phyloP scores from a whole-genome alignment of 2,113 vertebrate genomes.

The Lipotes vexillifer region DNA sequence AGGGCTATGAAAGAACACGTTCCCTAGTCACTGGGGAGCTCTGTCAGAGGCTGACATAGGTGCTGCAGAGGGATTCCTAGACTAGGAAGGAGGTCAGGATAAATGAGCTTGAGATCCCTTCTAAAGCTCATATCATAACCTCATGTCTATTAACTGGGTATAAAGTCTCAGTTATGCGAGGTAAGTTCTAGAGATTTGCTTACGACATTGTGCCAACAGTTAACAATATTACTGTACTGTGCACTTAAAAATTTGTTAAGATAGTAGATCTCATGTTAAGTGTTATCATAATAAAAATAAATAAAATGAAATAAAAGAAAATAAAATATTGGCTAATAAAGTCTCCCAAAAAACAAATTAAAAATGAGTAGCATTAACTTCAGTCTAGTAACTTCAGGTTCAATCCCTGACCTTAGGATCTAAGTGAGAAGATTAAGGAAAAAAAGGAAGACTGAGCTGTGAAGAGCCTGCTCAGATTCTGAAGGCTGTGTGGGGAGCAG shows the following conservation, averaged over 20 bases:
- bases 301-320: background rate
- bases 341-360: background rate
- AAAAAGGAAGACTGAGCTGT: background rate
- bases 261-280: background rate
- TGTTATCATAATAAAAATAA: background rate
- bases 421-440: background rate
- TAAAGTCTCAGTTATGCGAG: background rate
- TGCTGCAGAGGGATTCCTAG: background rate
- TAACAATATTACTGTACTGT: no score
- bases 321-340: background rate
- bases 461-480: background rate
- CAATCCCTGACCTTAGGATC: background rate
- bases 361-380: background rate
- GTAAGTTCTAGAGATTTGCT: background rate
- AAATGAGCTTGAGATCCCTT: background rate
- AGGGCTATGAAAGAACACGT: background rate
- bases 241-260: background rate
- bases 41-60: background rate
- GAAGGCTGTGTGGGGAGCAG: background rate
- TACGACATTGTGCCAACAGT: no score
- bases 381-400: background rate
- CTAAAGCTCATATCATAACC: background rate
- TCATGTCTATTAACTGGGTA: background rate
- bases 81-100: background rate
- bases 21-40: background rate